Evolutionary conservation across 2,888 invertebrate genomes (phyloP), one percentile per base, ranked within the genome.

Genomic region (Ganaspis brasiliensis): DNA sequence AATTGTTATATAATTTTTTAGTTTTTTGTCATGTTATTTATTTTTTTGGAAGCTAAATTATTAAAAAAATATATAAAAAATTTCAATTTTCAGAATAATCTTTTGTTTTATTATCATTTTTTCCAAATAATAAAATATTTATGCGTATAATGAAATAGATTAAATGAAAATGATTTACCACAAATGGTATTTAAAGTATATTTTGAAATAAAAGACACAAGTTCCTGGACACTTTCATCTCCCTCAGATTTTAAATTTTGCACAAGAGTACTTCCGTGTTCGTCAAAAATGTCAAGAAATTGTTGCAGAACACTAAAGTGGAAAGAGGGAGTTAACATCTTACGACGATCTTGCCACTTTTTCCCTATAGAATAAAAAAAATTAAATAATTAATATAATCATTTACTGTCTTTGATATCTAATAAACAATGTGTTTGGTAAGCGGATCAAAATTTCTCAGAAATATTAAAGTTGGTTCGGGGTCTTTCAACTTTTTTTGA

Each of bases 171-270:
- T 49, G 5, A 49, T 5, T 49, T n/a, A 95, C 95, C 95, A 87
- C 95, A 95, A 79, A 96, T 94, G 45, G 94, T 93, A 86, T 95
- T 94, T 0, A 96, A 92, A 1, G 95, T 93, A 84, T 93, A 93
- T 59, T 92, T 92, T 0, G 95, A 93, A 56, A 95, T 90, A 21
- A 94, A 89, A 4, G 93, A 92, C 19, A 92, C 90, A 0, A 96
- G 89, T 82, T 95, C 73, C 2, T 73, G 55, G 6, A 76, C 61
- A 0, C 89, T 83, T 2, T 88, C 76, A 76, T 84, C 79, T 16
- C 84, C 86, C 16, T 84, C 74, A 31, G 37, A 57, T 37, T 88
- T 82, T 0, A 93, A 79, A 1, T 82, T 75, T 1, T 86, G 77
- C 1, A 91, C 81, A 52, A 93, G 81, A 52, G 89, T 91, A 35